Evolutionary conservation across 2,888 invertebrate species (phyloP), one percentile per base, ranked within the genome.

Genomic region (Lithophane semibrunnea): DNA sequence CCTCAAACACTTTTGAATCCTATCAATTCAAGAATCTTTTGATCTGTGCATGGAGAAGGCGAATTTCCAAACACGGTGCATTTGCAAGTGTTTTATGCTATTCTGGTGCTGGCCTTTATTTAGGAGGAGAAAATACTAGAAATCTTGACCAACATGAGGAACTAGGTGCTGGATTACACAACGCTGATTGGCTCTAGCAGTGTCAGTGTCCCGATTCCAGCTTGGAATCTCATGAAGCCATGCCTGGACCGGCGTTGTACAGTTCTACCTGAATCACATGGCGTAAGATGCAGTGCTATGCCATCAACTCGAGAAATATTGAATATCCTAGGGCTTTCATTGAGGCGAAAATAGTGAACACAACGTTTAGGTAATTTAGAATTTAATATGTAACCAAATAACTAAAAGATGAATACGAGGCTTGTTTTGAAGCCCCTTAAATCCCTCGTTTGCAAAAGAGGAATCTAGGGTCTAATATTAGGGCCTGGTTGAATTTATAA

Each of bases 271-370:
- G 21, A 52, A 4, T 24, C 44, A 7, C 21, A 52, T 42, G 16
- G 21, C 21, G 3, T 13, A 44, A 24, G n/a, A 52, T 24, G 42
- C 44, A 76, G 29, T 79, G 73, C 68, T 73, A 69, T 80, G 49
- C 74, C 42, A 81, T 80, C 61, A 71, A 29, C 9, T 21, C 52
- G 52, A 52, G 8, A 52, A 52, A 18, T 18, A 52, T 52, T 52
- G 2, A 21, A 52, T 52, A 21, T 52, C 13, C 13, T 52, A 16
- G 5, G 18, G 7, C 7, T 49, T 49, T 49, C 16, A 49, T 52
- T 8, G 18, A 52, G 8, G 18, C 49, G 49, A 52, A 52, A 52
- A 52, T 52, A 9, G 21, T 3, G 21, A 21, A 18, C 18, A 52
- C 18, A 52, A 52, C 18, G 52, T 8, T 52, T 52, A 8, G 18